phyloP scores from a whole-genome alignment of 2,113 vertebrate genomes.

The Gallinago media region DNA sequence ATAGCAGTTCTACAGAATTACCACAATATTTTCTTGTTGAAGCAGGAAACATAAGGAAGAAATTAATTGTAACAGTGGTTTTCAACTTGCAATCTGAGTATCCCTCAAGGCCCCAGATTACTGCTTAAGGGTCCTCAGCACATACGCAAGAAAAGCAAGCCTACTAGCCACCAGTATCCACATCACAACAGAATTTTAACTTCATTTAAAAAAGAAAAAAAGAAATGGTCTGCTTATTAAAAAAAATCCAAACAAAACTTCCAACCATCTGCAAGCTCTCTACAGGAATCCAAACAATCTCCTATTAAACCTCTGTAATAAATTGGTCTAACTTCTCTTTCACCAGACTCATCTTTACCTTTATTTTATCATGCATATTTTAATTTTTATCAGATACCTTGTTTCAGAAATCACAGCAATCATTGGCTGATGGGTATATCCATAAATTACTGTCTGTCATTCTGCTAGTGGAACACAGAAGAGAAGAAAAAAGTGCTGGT shows the following conservation, averaged over 20 bases:
- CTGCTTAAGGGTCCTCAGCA: background rate
- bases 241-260: constrained; percentile 37
- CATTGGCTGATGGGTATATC: background rate
- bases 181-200: background rate
- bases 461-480: background rate
- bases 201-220: background rate
- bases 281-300: constrained; percentile 52
- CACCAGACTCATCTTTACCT: background rate
- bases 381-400: background rate
- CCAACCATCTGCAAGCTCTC: constrained; percentile 29
- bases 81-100: background rate
- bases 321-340: background rate
- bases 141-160: background rate
- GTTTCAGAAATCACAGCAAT: background rate
- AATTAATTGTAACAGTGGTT: constrained; percentile 8
- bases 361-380: background rate
- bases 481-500: background rate
- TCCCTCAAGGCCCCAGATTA: background rate
- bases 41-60: constrained; percentile 19
- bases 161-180: background rate
- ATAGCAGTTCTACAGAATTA: background rate
- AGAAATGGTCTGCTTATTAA: background rate
- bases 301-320: background rate
- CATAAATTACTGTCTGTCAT: background rate
- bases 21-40: background rate